A percentile compares a stretch with the other conserved stretches of the same genome.
These are phyloP conservation scores for Brachypteracias leptosomus DNA, from an alignment of 2,113 vertebrate species.

Conservation along the genomic window DNA sequence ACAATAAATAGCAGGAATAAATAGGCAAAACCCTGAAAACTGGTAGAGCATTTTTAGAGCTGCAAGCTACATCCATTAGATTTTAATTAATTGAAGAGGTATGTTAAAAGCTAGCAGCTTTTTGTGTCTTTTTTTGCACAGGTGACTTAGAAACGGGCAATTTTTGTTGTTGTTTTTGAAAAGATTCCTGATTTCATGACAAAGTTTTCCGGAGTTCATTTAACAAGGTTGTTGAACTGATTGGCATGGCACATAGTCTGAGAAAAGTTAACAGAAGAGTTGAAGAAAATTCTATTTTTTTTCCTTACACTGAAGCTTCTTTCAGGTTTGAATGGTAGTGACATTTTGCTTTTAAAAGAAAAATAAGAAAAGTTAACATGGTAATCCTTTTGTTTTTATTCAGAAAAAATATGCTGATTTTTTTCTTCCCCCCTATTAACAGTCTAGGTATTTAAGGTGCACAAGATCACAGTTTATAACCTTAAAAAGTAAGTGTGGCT, in stretches of 20 bases:
- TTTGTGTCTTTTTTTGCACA: background rate
- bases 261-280: background rate
- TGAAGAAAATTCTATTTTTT: background rate
- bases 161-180: background rate
- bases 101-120: background rate
- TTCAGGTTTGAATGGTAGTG: background rate
- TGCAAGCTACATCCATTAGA: constrained; percentile 9
- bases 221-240: background rate
- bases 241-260: background rate
- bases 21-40: constrained; percentile 6
- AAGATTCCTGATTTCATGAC: background rate
- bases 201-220: background rate
- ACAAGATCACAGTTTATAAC: background rate
- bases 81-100: constrained; percentile 38
- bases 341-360: background rate
- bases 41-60: constrained; percentile 6
- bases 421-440: background rate
- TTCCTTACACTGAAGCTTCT: background rate
- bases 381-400: background rate
- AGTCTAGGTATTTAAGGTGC: background rate
- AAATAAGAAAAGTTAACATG: background rate
- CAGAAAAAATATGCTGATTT: background rate
- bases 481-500: background rate
- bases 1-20: background rate
- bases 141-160: background rate